Conservation (phyloP, 2,888 invertebrate species). For the Polylopha cassiicola region DNA sequence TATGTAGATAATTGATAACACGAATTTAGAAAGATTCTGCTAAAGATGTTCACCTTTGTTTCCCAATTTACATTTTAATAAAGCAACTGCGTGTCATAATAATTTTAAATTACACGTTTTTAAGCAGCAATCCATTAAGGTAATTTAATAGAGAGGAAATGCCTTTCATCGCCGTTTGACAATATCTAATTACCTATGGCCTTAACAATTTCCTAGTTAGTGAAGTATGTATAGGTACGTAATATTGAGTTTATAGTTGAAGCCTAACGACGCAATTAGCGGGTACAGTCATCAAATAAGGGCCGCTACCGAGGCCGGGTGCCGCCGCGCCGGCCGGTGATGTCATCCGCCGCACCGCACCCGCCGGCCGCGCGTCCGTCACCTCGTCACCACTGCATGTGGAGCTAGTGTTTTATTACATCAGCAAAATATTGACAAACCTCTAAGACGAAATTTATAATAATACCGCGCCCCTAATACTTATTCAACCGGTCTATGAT, state of each 20-base stretch:
- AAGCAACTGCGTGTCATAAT: too few relatives aligned
- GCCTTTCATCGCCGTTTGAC: slow-evolving; percentile 3
- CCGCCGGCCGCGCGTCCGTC: slow-evolving; percentile 39
- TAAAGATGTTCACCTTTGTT: too few relatives aligned
- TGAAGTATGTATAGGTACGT: slow-evolving; percentile 3
- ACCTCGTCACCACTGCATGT: slow-evolving; percentile 13
- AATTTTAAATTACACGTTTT: too few relatives aligned
- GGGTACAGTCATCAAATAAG: slow-evolving; percentile 43
- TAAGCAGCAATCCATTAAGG: too few relatives aligned
- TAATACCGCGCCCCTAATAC: too few relatives aligned
- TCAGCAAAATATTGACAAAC: slow-evolving; percentile 12
- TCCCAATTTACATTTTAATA: too few relatives aligned
- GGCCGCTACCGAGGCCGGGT: slow-evolving; percentile 38
- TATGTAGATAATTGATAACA: too few relatives aligned
- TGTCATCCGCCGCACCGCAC: slow-evolving; percentile 44
- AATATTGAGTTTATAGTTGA: slow-evolving; percentile 3
- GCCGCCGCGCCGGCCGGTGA: slow-evolving; percentile 37
- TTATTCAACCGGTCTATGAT: too few relatives aligned
- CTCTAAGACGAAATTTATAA: too few relatives aligned
- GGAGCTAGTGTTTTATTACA: slow-evolving; percentile 18
- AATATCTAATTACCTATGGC: neutral
- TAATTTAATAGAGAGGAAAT: too few relatives aligned
- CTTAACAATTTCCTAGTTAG: neutral
- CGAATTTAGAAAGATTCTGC: too few relatives aligned
- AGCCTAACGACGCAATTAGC: slow-evolving; percentile 27